Evolutionary conservation across 1,140 invertebrate species (phyloP).

Genomic region (Phymastichus coffea): DNA sequence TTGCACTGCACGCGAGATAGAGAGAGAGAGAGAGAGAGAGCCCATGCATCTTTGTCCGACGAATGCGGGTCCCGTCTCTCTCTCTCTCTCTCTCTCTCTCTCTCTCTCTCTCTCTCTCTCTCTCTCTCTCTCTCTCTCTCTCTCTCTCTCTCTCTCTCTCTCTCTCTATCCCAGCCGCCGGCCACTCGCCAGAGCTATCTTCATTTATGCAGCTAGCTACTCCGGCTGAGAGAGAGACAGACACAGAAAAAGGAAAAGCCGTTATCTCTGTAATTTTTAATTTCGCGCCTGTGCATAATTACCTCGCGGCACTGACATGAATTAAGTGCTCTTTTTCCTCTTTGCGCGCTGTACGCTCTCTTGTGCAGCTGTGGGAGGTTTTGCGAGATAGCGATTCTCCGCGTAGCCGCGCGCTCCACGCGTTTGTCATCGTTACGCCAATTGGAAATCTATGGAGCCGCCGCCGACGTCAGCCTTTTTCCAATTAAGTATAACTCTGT

Average conservation of each 20-base stretch:
- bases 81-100: too few species aligned
- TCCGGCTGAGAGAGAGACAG: neutral
- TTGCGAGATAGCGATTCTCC: neutral
- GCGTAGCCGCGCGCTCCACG: neutral
- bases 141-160: neutral
- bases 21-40: constrained; percentile 5
- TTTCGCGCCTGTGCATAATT: constrained; percentile 9
- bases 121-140: too few species aligned
- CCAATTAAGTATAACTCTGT: too few species aligned
- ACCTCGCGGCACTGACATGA: neutral
- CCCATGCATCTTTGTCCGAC: constrained; percentile 8
- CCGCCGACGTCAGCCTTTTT: too few species aligned
- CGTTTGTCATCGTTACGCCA: constrained; percentile 14
- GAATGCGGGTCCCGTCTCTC: neutral
- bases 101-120: too few species aligned
- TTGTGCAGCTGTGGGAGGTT: constrained; percentile 19
- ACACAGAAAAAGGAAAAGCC: constrained; percentile 10
- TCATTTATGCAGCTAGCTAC: neutral
- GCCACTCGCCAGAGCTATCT: neutral
- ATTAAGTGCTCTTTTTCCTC: constrained; percentile 3
- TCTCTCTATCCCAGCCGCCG: too few species aligned
- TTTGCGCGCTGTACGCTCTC: neutral
- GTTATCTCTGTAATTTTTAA: constrained; percentile 20
- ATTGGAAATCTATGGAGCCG: neutral
- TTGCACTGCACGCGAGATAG: neutral